phyloP scores from a whole-genome alignment of 2,113 vertebrate species.

The Aegotheles bennettii region DNA sequence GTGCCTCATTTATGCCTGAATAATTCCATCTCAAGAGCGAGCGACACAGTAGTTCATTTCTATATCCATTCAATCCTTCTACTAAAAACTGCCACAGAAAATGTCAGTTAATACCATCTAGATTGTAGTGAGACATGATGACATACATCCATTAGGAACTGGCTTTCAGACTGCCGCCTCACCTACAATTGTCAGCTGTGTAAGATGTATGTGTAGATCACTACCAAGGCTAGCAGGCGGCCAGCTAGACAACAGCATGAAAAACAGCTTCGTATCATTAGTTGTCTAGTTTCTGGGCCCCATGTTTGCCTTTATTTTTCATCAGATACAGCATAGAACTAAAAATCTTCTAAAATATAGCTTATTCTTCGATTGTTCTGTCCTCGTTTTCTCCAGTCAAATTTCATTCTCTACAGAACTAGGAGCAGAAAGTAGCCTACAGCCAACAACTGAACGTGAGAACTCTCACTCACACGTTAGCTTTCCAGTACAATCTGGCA shows the following conservation, averaged over 20 bases:
- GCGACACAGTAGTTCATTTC: background rate
- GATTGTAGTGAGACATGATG: background rate
- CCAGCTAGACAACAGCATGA: background rate
- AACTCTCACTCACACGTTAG: background rate
- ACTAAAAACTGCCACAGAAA: slow-evolving; percentile 18
- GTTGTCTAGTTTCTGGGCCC: background rate
- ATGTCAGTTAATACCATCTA: background rate
- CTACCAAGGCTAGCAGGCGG: background rate
- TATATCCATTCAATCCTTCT: background rate
- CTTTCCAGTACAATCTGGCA: background rate
- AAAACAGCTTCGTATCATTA: background rate
- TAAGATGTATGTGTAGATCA: background rate
- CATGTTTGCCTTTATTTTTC: background rate
- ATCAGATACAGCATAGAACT: background rate
- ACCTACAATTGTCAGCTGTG: background rate
- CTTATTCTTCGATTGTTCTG: background rate
- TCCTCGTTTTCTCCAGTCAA: background rate
- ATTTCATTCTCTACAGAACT: background rate
- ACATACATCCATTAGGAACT: background rate
- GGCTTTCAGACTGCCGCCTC: background rate
- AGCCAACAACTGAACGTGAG: background rate
- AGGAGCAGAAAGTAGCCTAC: background rate
- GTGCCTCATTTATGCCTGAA: background rate
- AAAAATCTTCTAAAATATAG: background rate
- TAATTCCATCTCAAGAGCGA: background rate